Percentiles rank a stretch among this genome's conserved stretches.
phyloP scores from a whole-genome alignment of 2,797 vertebrate genomes.

The Ctenochaetus hawaiiensis region DNA sequence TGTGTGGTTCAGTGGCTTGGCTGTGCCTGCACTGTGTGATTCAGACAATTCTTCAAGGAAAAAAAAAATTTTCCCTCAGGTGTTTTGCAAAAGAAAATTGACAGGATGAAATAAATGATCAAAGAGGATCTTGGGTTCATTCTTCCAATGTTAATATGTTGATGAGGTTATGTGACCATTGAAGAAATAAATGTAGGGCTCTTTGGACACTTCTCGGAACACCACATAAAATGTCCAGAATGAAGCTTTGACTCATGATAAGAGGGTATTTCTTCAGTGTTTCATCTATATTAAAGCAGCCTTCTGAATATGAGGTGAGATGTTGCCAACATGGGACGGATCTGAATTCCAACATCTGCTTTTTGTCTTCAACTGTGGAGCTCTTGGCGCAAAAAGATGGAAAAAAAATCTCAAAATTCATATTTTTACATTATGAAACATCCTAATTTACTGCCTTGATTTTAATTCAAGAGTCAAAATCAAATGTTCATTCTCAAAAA shows the following conservation, averaged over 20 bases:
- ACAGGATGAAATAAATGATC: constrained; percentile 44
- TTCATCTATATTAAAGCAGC: constrained; percentile 14
- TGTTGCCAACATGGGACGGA: constrained; percentile 12
- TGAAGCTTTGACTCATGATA: constrained; percentile 15
- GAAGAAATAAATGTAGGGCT: constrained; percentile 34
- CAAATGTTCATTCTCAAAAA: not conserved
- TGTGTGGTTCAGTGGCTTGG: constrained; percentile 67
- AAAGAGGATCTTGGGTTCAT: constrained; percentile 18
- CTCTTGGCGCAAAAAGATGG: not conserved
- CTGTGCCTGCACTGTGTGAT: constrained; percentile 50
- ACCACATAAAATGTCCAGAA: not conserved
- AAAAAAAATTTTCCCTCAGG: constrained; percentile 32
- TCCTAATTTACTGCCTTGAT: not conserved
- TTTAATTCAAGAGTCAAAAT: not conserved
- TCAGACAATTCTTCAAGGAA: constrained; percentile 45
- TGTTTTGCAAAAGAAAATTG: constrained; percentile 46
- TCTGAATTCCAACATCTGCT: constrained; percentile 19
- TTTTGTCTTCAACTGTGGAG: constrained; percentile 20
- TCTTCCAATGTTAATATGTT: constrained; percentile 32
- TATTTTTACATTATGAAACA: not conserved
- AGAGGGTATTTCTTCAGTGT: not conserved
- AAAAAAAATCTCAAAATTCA: not conserved
- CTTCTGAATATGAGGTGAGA: constrained; percentile 18
- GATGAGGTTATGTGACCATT: constrained; percentile 18
- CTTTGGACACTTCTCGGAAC: constrained; percentile 10